phyloP scores from a whole-genome alignment of 2,113 vertebrate genomes.

The Mus pahari region DNA sequence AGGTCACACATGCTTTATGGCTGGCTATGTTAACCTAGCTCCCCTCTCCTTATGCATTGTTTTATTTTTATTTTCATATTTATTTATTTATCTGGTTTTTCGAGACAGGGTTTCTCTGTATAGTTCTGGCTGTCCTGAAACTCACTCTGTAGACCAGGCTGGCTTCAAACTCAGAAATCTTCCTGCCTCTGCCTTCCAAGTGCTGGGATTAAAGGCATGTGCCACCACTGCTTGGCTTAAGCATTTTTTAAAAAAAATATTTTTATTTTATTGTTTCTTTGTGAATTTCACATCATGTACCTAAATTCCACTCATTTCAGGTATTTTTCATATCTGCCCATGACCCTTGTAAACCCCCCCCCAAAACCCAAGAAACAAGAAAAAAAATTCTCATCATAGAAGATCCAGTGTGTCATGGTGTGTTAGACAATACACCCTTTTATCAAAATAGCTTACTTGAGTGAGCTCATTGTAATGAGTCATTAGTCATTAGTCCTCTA shows the following conservation, averaged over 20 bases:
- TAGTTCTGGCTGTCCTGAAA: too few species aligned
- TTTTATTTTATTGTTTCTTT: background rate
- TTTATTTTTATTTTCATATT: background rate
- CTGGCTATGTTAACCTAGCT: constrained; percentile 57
- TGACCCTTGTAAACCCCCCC: too few species aligned
- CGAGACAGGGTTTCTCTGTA: too few species aligned
- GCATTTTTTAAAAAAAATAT: too few species aligned
- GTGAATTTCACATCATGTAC: background rate
- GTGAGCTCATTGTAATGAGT: background rate
- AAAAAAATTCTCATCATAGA: background rate
- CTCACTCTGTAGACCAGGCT: too few species aligned
- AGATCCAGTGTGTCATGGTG: background rate
- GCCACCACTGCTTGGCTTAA: too few species aligned
- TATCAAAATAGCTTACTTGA: background rate
- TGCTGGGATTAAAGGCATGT: too few species aligned
- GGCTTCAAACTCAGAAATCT: too few species aligned
- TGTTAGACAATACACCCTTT: background rate
- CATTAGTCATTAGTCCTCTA: background rate
- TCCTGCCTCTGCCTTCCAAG: too few species aligned
- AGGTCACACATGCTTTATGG: constrained; percentile 9
- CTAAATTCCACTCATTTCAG: background rate
- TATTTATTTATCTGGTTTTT: too few species aligned
- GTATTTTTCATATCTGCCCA: too few species aligned
- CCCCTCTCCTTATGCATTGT: constrained; percentile 55
- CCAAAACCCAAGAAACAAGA: background rate